These are phyloP conservation scores for cattle (Bos taurus) DNA, from an alignment of 2,113 vertebrate genomes.

Conservation along the genomic window DNA sequence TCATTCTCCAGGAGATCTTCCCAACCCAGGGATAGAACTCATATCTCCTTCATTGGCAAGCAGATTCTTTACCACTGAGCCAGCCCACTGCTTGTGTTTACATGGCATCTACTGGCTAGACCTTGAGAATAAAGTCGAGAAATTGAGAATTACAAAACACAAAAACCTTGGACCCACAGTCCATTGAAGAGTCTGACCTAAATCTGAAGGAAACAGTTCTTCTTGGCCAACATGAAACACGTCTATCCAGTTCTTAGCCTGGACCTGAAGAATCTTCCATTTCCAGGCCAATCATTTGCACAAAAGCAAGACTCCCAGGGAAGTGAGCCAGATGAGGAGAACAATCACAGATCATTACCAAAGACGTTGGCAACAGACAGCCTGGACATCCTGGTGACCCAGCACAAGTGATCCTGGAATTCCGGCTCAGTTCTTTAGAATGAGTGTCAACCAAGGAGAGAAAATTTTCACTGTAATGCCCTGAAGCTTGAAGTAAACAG, in stretches of 20 bases:
- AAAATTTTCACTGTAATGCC: background rate
- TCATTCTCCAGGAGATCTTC: background rate
- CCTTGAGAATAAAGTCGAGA: background rate
- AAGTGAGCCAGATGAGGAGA: background rate
- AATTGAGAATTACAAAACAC: background rate
- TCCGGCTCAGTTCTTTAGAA: background rate
- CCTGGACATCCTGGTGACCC: background rate
- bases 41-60: background rate
- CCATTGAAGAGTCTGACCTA: background rate
- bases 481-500: background rate
- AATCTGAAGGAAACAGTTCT: background rate
- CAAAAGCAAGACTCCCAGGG: background rate
- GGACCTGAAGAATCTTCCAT: background rate
- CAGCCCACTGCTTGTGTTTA: background rate
- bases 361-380: background rate
- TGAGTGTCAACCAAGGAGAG: background rate
- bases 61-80: background rate
- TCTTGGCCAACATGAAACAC: background rate
- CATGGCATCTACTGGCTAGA: background rate
- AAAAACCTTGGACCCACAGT: background rate
- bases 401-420: no score
- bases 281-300: background rate
- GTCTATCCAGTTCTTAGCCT: background rate
- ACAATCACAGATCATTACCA: background rate
- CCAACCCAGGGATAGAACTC: background rate